Percentiles rank a stretch among this genome's conserved stretches.
Evolutionary conservation across 2,888 invertebrate genomes (phyloP).

Genomic region (Ectobius pallidus): DNA sequence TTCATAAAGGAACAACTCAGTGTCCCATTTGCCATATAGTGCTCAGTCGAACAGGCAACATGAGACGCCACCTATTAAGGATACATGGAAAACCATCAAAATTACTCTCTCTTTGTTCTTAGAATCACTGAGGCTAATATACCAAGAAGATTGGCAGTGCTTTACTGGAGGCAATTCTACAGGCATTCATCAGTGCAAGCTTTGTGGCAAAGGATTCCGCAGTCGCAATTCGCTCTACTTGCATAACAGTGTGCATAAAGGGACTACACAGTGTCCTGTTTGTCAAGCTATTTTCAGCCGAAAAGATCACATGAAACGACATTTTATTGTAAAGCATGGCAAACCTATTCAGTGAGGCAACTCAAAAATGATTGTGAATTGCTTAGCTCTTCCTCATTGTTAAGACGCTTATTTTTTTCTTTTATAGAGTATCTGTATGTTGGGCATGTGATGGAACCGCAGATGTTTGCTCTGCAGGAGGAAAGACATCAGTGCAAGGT

Average conservation of each 20-base stretch:
- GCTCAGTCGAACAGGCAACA: constrained; percentile 52
- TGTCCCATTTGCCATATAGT: constrained; percentile 59
- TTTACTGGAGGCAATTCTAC: constrained; percentile 2
- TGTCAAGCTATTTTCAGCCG: constrained; percentile 57
- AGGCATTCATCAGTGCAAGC: constrained; percentile 40
- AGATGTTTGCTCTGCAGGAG: constrained; percentile 10
- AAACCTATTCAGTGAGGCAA: neutral
- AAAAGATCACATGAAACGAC: constrained; percentile 9
- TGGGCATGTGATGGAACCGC: constrained; percentile 15
- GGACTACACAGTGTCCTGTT: constrained; percentile 58
- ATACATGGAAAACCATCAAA: constrained; percentile 25
- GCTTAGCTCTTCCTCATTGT: neutral
- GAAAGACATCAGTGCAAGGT: constrained; percentile 35
- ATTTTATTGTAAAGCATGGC: neutral
- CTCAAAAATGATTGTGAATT: neutral
- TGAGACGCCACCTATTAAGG: constrained; percentile 30
- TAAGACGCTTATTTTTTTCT: neutral
- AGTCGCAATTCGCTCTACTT: constrained; percentile 48
- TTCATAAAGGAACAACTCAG: constrained; percentile 58
- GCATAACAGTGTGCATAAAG: constrained; percentile 59
- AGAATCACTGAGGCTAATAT: neutral
- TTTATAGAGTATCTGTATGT: constrained; percentile 8
- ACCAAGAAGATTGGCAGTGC: constrained; percentile 1
- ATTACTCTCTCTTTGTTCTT: neutral
- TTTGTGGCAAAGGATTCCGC: constrained; percentile 38